phyloP scores from a whole-genome alignment of 2,797 vertebrate genomes.

The Pelochelys cantorii region DNA sequence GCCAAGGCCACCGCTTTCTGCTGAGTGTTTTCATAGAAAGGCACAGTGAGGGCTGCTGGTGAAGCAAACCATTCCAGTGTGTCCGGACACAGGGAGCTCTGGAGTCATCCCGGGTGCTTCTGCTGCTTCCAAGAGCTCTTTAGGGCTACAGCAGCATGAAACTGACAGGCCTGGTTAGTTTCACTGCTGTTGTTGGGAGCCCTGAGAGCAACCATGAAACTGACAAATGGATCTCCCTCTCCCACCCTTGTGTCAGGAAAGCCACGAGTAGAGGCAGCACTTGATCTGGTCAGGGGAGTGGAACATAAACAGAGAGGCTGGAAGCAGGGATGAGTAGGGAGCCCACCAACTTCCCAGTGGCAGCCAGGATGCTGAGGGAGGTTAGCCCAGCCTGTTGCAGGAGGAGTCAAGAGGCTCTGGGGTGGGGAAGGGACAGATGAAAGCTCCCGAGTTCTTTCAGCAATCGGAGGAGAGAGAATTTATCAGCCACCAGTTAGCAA shows the following conservation, averaged over 20 bases:
- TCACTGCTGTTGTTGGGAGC: not conserved
- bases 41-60: not conserved
- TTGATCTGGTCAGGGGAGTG: not conserved
- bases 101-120: not conserved
- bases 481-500: not conserved
- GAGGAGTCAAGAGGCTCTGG: not conserved
- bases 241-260: not conserved
- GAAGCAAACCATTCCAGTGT: not conserved
- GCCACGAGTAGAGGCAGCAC: not conserved
- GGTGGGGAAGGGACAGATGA: not conserved
- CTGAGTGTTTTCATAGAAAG: not conserved
- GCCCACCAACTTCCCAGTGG: fast-evolving
- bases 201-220: fast-evolving
- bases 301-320: not conserved
- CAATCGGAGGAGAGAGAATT: not conserved
- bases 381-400: not conserved
- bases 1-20: not conserved
- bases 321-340: not conserved
- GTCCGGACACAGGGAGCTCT: not conserved
- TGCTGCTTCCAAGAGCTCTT: not conserved
- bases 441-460: fast-evolving
- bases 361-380: not conserved
- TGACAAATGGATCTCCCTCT: not conserved
- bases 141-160: not conserved
- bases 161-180: not conserved